phyloP scores from a whole-genome alignment of 2,797 vertebrate species.

The Chelon labrosus region DNA sequence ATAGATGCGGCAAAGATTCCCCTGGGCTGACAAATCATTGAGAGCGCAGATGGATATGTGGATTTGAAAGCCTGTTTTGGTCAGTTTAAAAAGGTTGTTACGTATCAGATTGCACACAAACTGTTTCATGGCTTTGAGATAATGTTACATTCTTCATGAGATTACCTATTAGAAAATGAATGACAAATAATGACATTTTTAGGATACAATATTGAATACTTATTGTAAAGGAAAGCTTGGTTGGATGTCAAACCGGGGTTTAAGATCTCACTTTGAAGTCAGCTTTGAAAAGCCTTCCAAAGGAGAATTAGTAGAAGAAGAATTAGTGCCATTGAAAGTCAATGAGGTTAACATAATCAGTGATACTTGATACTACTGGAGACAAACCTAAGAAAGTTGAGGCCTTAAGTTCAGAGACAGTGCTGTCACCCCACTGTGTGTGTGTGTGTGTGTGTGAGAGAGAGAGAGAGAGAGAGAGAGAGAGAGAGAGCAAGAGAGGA shows the following conservation, averaged over 20 bases:
- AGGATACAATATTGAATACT: not conserved
- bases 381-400: constrained; percentile 36
- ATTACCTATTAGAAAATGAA: not conserved
- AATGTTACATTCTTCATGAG: not conserved
- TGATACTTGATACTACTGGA: constrained; percentile 24
- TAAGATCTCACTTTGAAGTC: constrained; percentile 2
- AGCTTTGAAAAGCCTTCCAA: constrained; percentile 18
- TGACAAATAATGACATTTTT: not conserved
- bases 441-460: constrained; percentile 17
- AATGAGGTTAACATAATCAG: constrained; percentile 20
- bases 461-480: constrained; percentile 8
- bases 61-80: constrained; percentile 64
- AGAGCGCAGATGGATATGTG: constrained; percentile 61
- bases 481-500: constrained; percentile 1
- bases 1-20: constrained; percentile 77
- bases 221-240: not conserved
- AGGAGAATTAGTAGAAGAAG: constrained; percentile 4
- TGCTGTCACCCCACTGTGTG: constrained; percentile 28
- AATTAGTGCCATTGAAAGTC: constrained; percentile 30
- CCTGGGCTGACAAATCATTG: constrained; percentile 83
- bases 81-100: constrained; percentile 26
- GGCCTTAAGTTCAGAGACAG: constrained; percentile 33
- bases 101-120: constrained; percentile 26
- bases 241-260: not conserved
- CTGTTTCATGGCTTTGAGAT: constrained; percentile 4